Evolutionary conservation across 2,113 vertebrate genomes (phyloP).

Genomic region (Chlorodrepanis virens): DNA sequence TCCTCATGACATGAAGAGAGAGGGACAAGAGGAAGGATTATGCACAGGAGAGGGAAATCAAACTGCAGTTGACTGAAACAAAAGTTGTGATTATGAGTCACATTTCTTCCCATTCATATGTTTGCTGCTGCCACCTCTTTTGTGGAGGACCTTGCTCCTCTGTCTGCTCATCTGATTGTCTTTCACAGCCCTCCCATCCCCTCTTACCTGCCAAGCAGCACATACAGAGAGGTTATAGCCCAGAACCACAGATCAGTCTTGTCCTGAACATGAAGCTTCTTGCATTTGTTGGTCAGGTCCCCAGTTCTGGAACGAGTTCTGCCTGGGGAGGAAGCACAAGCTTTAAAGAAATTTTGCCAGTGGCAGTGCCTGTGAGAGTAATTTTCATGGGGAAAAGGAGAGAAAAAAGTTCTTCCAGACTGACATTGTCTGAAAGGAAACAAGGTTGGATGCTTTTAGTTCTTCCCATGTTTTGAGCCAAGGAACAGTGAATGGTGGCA

Average conservation of each 20-base stretch:
- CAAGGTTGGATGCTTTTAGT: neutral
- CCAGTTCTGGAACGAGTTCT: neutral
- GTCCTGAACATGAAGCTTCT: neutral
- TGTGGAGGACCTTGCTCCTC: neutral
- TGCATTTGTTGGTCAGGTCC: neutral
- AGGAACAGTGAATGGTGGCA: neutral
- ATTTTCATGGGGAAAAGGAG: neutral
- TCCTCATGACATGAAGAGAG: neutral
- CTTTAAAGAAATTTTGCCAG: neutral
- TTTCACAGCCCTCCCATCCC: neutral
- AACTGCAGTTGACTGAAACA: neutral
- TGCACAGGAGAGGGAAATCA: neutral
- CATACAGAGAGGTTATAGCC: neutral
- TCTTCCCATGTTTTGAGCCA: neutral
- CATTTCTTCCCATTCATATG: neutral
- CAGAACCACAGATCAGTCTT: neutral
- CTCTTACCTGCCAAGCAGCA: accelerated
- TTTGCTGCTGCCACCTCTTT: neutral
- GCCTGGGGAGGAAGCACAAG: neutral
- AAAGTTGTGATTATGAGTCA: neutral
- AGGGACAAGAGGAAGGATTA: neutral
- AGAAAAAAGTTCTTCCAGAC: neutral
- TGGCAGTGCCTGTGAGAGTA: neutral
- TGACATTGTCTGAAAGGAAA: neutral
- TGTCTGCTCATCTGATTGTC: neutral